Conservation (phyloP, 2,113 vertebrate genomes). For the Monopterus albus region DNA sequence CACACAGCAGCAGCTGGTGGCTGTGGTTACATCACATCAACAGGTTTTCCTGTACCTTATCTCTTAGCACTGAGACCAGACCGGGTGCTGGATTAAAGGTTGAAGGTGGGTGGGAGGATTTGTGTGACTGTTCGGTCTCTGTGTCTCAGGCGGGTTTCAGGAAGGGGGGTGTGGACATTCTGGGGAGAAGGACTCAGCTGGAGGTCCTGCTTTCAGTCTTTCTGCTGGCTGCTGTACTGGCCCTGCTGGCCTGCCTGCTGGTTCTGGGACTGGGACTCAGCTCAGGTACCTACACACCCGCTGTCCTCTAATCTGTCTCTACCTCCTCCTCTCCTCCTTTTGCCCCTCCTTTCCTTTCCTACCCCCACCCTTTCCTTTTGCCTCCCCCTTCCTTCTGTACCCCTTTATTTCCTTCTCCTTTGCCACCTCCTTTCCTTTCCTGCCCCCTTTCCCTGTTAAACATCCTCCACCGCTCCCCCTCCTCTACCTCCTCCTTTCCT, state of each 20-base stretch:
- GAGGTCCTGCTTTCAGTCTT: slow-evolving; percentile 86
- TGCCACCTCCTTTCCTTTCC: background rate
- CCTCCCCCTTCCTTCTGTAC: background rate
- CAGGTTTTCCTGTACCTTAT: too few species aligned
- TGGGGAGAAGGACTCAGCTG: slow-evolving; percentile 86
- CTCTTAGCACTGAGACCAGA: too few species aligned
- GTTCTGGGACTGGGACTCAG: slow-evolving; percentile 86
- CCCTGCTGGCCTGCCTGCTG: slow-evolving; percentile 86
- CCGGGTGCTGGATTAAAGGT: too few species aligned
- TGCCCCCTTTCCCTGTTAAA: too few species aligned
- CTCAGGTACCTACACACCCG: slow-evolving; percentile 65
- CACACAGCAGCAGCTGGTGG: too few species aligned
- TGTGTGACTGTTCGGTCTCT: too few species aligned
- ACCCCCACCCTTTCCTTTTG: background rate
- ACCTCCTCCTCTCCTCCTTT: background rate
- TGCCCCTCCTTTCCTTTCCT: too few species aligned
- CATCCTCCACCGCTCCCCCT: too few species aligned
- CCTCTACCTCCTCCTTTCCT: background rate
- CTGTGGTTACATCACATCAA: too few species aligned
- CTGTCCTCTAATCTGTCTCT: background rate
- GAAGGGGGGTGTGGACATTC: slow-evolving; percentile 84
- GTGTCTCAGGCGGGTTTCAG: slow-evolving; percentile 89
- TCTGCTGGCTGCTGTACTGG: slow-evolving; percentile 83
- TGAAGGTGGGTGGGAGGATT: too few species aligned
- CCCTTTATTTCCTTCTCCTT: background rate